Percentiles rank a stretch among this genome's conserved stretches.
These are phyloP conservation scores for Campoplex nolae DNA, from an alignment of 2,888 invertebrate genomes.

Conservation along the genomic window DNA sequence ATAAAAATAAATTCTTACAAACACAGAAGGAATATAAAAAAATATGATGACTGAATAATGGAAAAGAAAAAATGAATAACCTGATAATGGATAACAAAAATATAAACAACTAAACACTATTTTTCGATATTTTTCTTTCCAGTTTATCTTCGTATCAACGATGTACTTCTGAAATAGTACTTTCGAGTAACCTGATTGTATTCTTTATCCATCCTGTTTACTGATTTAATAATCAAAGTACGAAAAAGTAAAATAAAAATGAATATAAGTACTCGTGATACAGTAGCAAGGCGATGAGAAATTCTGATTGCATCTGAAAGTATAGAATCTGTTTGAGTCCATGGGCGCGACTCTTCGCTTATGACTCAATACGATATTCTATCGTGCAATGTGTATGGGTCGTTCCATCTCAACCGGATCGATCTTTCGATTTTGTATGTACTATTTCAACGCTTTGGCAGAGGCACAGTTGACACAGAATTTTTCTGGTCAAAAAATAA, in stretches of 20 bases:
- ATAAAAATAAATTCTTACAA: neutral
- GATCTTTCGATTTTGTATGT: too few species aligned
- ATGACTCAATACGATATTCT: constrained; percentile 38
- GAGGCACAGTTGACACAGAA: neutral
- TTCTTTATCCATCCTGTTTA: constrained; percentile 4
- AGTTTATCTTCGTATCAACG: neutral
- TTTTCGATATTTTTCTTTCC: neutral
- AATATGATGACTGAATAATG: neutral
- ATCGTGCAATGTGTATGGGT: neutral
- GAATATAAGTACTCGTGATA: constrained; percentile 11
- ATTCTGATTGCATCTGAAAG: constrained; percentile 46
- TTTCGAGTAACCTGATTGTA: neutral
- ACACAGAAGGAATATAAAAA: neutral
- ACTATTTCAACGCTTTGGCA: too few species aligned
- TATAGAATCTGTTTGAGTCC: constrained; percentile 49
- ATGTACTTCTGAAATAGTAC: neutral
- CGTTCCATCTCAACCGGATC: neutral
- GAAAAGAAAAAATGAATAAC: too few species aligned
- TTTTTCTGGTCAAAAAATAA: neutral
- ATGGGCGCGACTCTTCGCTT: constrained; percentile 13
- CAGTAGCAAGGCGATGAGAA: constrained; percentile 1
- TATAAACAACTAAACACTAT: neutral
- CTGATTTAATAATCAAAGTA: constrained; percentile 15
- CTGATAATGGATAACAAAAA: neutral
- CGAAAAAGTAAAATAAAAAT: constrained; percentile 12